phyloP scores from a whole-genome alignment of 2,113 vertebrate species.

The Planiliza haematocheilus region DNA sequence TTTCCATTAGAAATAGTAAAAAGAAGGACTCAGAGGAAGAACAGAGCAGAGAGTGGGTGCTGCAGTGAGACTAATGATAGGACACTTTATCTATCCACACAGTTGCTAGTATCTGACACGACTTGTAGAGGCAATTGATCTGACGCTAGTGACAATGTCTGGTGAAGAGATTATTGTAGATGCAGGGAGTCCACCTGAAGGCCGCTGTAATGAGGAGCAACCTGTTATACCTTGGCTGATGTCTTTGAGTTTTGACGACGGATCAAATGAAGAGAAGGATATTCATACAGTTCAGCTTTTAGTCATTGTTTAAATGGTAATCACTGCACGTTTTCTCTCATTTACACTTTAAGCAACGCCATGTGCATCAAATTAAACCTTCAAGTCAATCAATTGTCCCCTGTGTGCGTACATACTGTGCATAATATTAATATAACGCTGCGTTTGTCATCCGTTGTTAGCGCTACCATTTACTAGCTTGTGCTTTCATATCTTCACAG shows the following conservation, averaged over 20 bases:
- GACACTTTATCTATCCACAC: conserved; percentile 43
- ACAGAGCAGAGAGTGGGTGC: conserved; percentile 13
- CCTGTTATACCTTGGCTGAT: neutral
- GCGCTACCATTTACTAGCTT: neutral
- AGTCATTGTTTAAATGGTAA: neutral
- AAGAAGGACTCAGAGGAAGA: neutral
- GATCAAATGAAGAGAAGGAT: neutral
- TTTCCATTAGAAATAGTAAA: neutral
- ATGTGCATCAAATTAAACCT: neutral
- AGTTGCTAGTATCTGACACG: conserved; percentile 29
- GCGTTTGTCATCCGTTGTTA: neutral
- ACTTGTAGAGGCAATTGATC: conserved; percentile 36
- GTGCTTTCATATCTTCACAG: conserved; percentile 1
- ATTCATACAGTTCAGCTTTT: conserved; percentile 23
- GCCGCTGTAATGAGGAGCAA: neutral
- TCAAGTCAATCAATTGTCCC: neutral
- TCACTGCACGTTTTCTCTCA: neutral
- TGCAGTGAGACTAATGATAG: conserved; percentile 28
- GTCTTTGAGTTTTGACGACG: neutral
- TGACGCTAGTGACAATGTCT: conserved; percentile 29
- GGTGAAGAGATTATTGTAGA: conserved; percentile 33
- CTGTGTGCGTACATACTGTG: neutral
- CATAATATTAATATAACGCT: neutral
- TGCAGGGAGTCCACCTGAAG: neutral
- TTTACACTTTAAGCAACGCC: neutral